Base-by-base conservation (phyloP, 2,888 invertebrate genomes). In the Calameuta idolon region DNA sequence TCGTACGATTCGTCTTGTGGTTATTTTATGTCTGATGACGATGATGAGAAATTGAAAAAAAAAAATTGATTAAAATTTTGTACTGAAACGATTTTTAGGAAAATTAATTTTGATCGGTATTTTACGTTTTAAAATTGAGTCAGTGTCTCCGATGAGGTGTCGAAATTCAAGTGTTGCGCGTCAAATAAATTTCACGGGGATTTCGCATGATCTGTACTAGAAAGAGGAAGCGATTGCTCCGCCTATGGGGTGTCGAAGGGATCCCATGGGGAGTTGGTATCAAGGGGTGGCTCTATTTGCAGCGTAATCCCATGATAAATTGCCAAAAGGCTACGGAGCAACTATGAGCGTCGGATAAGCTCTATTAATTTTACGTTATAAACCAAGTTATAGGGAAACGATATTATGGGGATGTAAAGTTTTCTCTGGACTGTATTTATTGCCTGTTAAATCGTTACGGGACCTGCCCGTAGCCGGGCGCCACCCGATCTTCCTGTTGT, bases 361-460 rank as follows among this genome's bases (percentile, higher is more conserved):
- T 91, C 90, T 90, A 91, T 91, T 91, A 91, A 91, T 91, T 90
- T 91, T 90, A 84, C 88, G 88, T 91, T 91, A 90, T 88, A 90
- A 90, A 90, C 82, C 81, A 81, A 80, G 76, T 74, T 75, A 76
- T 78, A 76, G 75, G 79, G 77, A 77, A 69, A 77, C 79, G 79
- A 30, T 33, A 69, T 69, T 55, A 69, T 55, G 77, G 77, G 79
- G 81, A 81, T 78, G 80, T 80, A 86, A 85, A 84, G 75, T 84
- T 85, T 84, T 81, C 80, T 79, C 79, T 76, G 74, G 76, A 77
- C 76, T 75, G 79, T 82, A 82, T 87, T 86, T 85, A 87, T 82
- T 82, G 80, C 81, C 81, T 79, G 81, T 81, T 78, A 82, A 81
- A 76, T 82, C 76, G 79, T 82, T 80, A 77, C 33, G 75, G 30